phyloP scores from a whole-genome alignment of 2,888 invertebrate genomes.

The Prionchulus punctatus region DNA sequence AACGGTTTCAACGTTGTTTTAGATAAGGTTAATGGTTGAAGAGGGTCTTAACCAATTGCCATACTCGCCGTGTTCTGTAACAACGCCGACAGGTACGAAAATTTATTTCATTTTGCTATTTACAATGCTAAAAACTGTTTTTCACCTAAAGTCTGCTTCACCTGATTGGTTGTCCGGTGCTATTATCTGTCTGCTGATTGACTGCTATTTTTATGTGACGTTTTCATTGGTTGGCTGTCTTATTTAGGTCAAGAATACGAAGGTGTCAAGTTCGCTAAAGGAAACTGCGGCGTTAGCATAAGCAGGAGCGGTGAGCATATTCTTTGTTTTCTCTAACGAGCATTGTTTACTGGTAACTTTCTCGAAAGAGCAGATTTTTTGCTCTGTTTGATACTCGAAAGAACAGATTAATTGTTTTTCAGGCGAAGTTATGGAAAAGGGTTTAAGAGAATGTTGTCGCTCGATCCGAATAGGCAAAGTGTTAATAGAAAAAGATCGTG shows the following conservation, averaged over 20 bases:
- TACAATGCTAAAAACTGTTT: too few species aligned
- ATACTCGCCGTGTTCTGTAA: slow-evolving; percentile 70
- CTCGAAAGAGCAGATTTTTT: not conserved
- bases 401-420: slow-evolving; percentile 1
- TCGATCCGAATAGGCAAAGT: slow-evolving; percentile 98
- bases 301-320: slow-evolving; percentile 50
- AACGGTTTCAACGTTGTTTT: slow-evolving; percentile 19
- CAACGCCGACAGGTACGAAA: slow-evolving; percentile 69
- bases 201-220: slow-evolving; percentile 8
- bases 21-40: slow-evolving; percentile 87
- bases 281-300: slow-evolving; percentile 95
- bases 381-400: not conserved
- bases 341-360: too few species aligned
- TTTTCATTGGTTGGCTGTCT: not conserved
- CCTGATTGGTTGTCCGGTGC: too few species aligned
- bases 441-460: slow-evolving; percentile 75
- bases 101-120: too few species aligned
- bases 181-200: too few species aligned
- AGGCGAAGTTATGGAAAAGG: slow-evolving; percentile 75
- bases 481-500: slow-evolving; percentile 82
- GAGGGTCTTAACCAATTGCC: slow-evolving; percentile 92
- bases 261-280: slow-evolving; percentile 83
- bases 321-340: too few species aligned
- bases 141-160: too few species aligned
- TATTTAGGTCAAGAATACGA: slow-evolving; percentile 57